Evolutionary conservation across 2,888 invertebrate genomes (phyloP).

Genomic region (Tridacna gigas): DNA sequence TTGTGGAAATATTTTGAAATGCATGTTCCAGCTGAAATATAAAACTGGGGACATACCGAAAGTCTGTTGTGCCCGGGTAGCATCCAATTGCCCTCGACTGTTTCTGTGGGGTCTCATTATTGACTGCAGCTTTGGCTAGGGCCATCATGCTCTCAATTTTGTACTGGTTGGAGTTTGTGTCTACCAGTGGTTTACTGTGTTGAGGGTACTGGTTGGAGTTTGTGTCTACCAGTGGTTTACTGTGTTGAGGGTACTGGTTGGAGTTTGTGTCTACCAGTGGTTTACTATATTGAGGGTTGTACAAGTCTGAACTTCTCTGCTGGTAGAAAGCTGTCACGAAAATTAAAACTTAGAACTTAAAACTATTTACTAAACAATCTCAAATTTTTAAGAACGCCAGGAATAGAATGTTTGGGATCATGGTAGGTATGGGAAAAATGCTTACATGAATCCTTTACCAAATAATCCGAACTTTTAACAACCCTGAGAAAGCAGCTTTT

Average conservation of each 20-base stretch:
- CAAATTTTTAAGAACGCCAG: neutral
- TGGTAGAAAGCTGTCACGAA: neutral
- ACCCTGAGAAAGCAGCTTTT: no score
- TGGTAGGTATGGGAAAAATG: no score
- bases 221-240: no score
- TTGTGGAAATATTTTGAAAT: neutral
- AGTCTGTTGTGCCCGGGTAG: conserved; percentile 52
- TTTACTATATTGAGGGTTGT: conserved; percentile 1
- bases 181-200: conserved; percentile 28
- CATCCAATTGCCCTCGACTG: conserved; percentile 73
- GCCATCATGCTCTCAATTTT: conserved; percentile 41
- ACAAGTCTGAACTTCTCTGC: conserved; percentile 19
- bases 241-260: no score
- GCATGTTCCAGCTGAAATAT: neutral
- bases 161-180: conserved; percentile 44
- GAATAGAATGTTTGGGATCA: no score
- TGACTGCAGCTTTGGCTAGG: conserved; percentile 16
- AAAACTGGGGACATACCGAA: conserved; percentile 48
- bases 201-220: no score
- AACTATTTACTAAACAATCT: neutral
- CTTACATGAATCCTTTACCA: no score
- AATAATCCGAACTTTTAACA: no score
- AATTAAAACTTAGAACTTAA: neutral
- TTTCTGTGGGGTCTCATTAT: conserved; percentile 67
- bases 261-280: no score